Evolutionary conservation across 2,113 vertebrate genomes (phyloP).

Genomic region (Tenrec ecaudatus): DNA sequence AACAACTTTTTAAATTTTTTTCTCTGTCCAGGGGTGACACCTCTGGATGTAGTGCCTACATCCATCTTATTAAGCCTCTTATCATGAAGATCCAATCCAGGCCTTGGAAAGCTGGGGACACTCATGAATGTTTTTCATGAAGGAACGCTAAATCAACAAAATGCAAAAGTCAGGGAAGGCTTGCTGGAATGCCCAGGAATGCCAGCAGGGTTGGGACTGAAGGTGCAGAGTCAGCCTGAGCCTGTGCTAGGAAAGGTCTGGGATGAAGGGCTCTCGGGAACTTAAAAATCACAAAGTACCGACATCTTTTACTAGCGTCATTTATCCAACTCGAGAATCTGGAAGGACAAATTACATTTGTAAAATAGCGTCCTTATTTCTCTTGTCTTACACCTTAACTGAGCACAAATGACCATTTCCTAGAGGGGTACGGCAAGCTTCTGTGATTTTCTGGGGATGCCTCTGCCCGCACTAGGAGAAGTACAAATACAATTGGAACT

Average conservation of each 20-base stretch:
- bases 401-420: not conserved
- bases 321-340: not conserved
- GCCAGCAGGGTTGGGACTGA: not conserved
- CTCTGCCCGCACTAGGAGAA: not conserved
- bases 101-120: not conserved
- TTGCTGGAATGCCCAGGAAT: not conserved
- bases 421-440: not conserved
- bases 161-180: not conserved
- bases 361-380: not conserved
- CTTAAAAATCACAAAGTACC: too few relatives aligned
- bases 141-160: not conserved
- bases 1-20: not conserved
- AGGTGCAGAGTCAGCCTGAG: not conserved
- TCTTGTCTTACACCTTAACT: not conserved
- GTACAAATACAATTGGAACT: not conserved
- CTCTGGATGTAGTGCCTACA: not conserved
- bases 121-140: not conserved
- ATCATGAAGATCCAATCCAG: not conserved
- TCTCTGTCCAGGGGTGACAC: not conserved
- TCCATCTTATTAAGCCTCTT: not conserved
- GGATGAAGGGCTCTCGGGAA: too few relatives aligned
- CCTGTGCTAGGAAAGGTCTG: not conserved
- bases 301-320: too few relatives aligned
- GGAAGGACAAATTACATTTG: not conserved
- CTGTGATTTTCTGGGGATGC: not conserved